phyloP scores from a whole-genome alignment of 2,888 invertebrate species.

The Pyrochroa serraticornis region DNA sequence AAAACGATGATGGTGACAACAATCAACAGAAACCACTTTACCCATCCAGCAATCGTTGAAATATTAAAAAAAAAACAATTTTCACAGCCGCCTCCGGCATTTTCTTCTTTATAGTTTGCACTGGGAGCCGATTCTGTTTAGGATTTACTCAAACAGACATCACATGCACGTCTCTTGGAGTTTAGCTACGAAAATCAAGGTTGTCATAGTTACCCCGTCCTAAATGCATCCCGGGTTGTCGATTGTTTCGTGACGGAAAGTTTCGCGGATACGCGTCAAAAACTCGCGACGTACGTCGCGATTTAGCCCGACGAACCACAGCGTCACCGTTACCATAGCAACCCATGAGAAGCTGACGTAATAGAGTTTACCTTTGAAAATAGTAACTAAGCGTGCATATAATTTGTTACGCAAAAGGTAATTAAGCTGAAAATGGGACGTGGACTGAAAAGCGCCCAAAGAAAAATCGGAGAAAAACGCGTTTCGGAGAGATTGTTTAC shows the following conservation, averaged over 20 bases:
- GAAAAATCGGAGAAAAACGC: conserved; percentile 1
- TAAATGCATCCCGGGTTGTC: conserved; percentile 42
- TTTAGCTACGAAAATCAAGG: conserved; percentile 40
- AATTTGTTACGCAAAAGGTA: conserved; percentile 23
- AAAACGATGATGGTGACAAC: conserved; percentile 14
- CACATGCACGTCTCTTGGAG: conserved; percentile 33
- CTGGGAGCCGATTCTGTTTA: conserved; percentile 17
- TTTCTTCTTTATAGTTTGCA: not conserved
- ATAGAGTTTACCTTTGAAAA: conserved; percentile 42
- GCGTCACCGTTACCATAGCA: conserved; percentile 56
- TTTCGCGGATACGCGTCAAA: conserved; percentile 11
- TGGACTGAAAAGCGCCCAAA: not conserved
- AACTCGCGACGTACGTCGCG: conserved; percentile 43
- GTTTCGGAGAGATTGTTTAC: conserved; percentile 11
- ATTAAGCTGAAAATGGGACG: conserved; percentile 10
- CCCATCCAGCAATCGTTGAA: not conserved
- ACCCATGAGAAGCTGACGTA: conserved; percentile 51
- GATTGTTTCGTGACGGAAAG: conserved; percentile 1
- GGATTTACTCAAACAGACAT: conserved; percentile 27
- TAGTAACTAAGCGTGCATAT: conserved; percentile 31
- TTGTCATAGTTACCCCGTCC: conserved; percentile 51
- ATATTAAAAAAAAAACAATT: not conserved
- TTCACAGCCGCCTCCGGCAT: conserved; percentile 4
- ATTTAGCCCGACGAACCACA: conserved; percentile 34
- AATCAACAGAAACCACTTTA: conserved; percentile 9